Evolutionary conservation across 1,140 invertebrate species (phyloP), one percentile per base, ranked within the genome.

Genomic region (Hyphantria cunea): DNA sequence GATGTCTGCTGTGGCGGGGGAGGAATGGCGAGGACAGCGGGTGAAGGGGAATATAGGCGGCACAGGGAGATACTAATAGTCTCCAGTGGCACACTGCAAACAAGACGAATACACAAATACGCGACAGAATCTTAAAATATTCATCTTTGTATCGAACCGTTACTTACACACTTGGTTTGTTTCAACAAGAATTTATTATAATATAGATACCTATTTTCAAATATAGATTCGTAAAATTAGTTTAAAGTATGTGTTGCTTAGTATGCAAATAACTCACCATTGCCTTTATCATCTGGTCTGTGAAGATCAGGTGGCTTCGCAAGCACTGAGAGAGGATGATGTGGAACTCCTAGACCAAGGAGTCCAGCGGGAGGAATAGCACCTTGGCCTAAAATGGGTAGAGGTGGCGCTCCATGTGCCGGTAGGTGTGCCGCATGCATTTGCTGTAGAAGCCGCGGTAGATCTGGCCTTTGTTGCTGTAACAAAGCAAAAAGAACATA

Each of bases 401-500:
- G 91, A 92, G 74, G 94, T 82, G 84, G 97, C 95, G 63, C 95
- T 92, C 94, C 92, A 76, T 97, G 96, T 3, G 95, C 94, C 14
- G 96, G 96, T 64, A 98, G 79, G 86, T 97, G 96, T 80, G 97
- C 95, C 6, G 97, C 96, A 78, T 98, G 97, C 96, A 98, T 97
- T 91, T 98, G 96, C 89, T 97, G 96, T 83, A 96, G 84, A 70
- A 96, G 77, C 82, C 95, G 92, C 0, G 95, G 95, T 51, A 96
- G 83, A 81, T 96, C 95, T 33, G 95, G 94, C 78, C 95, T 92
- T 86, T 95, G 95, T 94, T 95, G 95, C 95, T 96, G 92, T 32
- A 93, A 70, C 62, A 70, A 74, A 69, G 64, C 58, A 49, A 59
- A 55, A 49, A 12, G 6, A 44, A 44, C 12, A 2, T 12, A n/a